Evolutionary conservation across 2,888 invertebrate species (phyloP), one percentile per base, ranked within the genome.

Genomic region (Brachyptera risi): DNA sequence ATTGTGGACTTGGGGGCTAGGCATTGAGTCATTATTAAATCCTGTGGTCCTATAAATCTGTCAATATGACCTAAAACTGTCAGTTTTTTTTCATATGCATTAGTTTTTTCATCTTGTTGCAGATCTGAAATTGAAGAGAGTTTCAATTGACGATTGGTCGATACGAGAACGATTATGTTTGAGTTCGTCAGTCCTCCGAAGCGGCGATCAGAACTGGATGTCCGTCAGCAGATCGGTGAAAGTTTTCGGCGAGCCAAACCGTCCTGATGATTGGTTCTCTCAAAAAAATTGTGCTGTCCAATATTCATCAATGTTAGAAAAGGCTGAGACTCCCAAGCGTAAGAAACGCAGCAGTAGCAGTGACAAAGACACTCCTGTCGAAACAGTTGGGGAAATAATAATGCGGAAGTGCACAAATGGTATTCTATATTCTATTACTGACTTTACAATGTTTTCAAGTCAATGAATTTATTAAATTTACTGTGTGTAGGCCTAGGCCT

Each of bases 131-230:
- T 65, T 86, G n/a, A 90, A 87, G 74, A 79, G 88, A 3, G 81
- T 83, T 49, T 86, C 90, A 0, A 73, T 90, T 26, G 95, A 95
- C 70, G 85, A 85, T 44, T 96, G 96, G 96, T 88, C 90, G 35
- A 81, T 84, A 0, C 80, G 88, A 4, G 96, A 96, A 69, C 88
- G 91, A 73, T 73, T 96, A 66, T 90, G 90, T 68, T 75, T 96
- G 47, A 93, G 92, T 0, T 92, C 92, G 0, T 90, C 93, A 1
- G 90, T 96, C 9, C 78, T 87, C 40, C 80, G 89, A 70, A 90
- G 88, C 70, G 93, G 93, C 0, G 93, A 94, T 73, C 92, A 92
- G 73, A 92, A 96, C 75, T 93, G 81, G 94, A 86, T 91, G 80
- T 87, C 92, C 0, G 92, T 93, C 1, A 91, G 91, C 51, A 78